Base-by-base conservation (phyloP, 2,113 vertebrate species). In the Anoplopoma fimbria region DNA sequence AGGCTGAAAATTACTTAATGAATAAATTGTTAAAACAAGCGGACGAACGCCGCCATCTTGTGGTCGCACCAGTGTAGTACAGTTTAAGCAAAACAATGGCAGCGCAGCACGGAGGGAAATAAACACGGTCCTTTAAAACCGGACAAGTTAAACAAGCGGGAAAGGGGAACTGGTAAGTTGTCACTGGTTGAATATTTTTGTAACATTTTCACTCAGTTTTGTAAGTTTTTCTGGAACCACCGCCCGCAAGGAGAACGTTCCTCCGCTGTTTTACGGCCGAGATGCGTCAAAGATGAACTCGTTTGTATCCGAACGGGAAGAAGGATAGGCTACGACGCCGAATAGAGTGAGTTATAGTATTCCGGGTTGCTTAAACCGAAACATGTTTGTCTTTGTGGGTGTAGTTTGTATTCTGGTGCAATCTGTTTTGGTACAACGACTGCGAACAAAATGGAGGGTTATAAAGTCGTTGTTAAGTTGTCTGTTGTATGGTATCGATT, bases 401-500 rank as follows among this genome's bases (percentile, higher is more conserved):
- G 23, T 13, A 17, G 19, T 13, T 0, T 21, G 23, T 9, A 12
- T 76, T 8, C 1, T 34, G 68, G 13, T 23, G 38, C 81, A 83
- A 60, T 31, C 4, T 69, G 27, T n/a, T 61, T 55, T n/a, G 33
- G 17, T 42, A 33, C 1, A 13, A 51, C 29, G 4, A 34, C 2
- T 38, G 4, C 1, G 6, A 61, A 81, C 69, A 86, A 81, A 74
- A 74, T 83, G 87, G 83, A 88, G 49, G 79, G 23, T 1, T 36
- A 51, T 29, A 57, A 38, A 57, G 53, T 40, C 15, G 34, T 6
- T 2, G 69, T 38, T 45, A 49, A 33, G 10, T 27, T 85, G 67
- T 42, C n/a, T 31, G 14, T 4, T 12, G 36, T 25, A 14, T 45
- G 40, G 6, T 5, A 6, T 17, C 12, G 13, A 40, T 2, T 23